Percentiles rank a stretch among this genome's conserved stretches.
Conservation (phyloP, 2,888 invertebrate species). For the Thelaira solivaga region DNA sequence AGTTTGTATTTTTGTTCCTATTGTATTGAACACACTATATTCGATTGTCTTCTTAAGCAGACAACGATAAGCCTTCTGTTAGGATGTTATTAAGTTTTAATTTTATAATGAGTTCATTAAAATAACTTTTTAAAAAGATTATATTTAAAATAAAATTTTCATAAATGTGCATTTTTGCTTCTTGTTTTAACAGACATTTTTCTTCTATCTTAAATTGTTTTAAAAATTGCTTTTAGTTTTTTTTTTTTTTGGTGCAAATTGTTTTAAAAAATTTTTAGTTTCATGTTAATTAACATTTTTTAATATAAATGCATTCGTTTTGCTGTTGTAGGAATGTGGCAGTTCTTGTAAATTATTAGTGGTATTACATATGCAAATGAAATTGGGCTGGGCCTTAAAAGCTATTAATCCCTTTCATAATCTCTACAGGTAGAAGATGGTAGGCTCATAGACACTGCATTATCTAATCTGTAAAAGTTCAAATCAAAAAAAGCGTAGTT, state of each 20-base stretch:
- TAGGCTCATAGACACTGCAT: constrained; percentile 76
- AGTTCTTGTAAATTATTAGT: constrained; percentile 3
- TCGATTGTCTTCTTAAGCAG: constrained; percentile 74
- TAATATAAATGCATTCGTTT: constrained; percentile 69
- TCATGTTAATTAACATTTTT: constrained; percentile 26
- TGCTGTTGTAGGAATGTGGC: constrained; percentile 66
- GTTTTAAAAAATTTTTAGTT: constrained; percentile 1
- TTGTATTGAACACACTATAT: constrained; percentile 71
- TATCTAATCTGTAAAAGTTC: constrained; percentile 74
- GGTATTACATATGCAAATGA: background rate
- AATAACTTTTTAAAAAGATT: background rate
- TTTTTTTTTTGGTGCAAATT: constrained; percentile 21
- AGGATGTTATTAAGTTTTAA: constrained; percentile 32
- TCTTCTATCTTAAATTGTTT: background rate
- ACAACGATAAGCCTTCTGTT: constrained; percentile 73
- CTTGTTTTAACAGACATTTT: constrained; percentile 8
- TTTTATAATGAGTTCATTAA: constrained; percentile 42
- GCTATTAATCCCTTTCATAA: constrained; percentile 72
- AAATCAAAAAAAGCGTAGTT: too few relatives aligned
- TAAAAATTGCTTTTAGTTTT: constrained; percentile 13
- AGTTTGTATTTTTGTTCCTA: constrained; percentile 16
- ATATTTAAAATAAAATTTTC: background rate
- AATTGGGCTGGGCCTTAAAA: constrained; percentile 22
- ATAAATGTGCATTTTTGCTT: background rate
- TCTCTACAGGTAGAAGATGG: constrained; percentile 77